phyloP scores from a whole-genome alignment of 2,888 invertebrate species.

The Conus canariensis region DNA sequence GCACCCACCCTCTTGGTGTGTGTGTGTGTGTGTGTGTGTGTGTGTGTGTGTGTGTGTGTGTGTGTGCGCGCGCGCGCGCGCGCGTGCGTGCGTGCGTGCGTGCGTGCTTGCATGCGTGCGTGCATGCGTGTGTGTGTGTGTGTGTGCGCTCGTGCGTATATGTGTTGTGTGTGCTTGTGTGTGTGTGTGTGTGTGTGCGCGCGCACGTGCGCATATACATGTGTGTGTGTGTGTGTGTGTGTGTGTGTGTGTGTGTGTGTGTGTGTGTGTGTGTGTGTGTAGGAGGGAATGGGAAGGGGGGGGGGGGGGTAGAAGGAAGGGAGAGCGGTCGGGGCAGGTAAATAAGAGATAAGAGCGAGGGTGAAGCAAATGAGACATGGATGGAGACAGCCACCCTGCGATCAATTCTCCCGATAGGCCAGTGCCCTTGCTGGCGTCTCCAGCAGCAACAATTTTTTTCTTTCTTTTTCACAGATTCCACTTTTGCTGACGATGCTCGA shows the following conservation, averaged over 20 bases:
- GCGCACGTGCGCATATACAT: not conserved
- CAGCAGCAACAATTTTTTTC: too few species aligned
- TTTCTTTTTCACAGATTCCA: too few species aligned
- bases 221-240: not conserved
- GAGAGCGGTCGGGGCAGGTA: not conserved
- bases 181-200: not conserved
- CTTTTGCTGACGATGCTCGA: too few species aligned
- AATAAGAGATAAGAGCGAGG: too few species aligned
- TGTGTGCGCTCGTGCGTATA: not conserved
- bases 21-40: too few species aligned
- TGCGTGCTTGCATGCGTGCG: not conserved
- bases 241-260: not conserved
- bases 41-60: not conserved
- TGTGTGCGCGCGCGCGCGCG: not conserved
- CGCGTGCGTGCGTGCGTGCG: not conserved
- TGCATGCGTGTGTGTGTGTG: not conserved
- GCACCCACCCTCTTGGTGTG: too few species aligned
- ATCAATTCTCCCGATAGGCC: too few species aligned
- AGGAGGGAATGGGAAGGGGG: too few species aligned
- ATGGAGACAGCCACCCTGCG: not conserved
- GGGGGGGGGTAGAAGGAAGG: not conserved
- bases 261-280: too few species aligned
- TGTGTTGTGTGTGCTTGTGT: slow-evolving; percentile 3
- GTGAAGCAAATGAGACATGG: not conserved
- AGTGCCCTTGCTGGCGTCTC: too few species aligned